Base-by-base conservation (phyloP, 2,888 invertebrate species). In the Papilio demoleus region DNA sequence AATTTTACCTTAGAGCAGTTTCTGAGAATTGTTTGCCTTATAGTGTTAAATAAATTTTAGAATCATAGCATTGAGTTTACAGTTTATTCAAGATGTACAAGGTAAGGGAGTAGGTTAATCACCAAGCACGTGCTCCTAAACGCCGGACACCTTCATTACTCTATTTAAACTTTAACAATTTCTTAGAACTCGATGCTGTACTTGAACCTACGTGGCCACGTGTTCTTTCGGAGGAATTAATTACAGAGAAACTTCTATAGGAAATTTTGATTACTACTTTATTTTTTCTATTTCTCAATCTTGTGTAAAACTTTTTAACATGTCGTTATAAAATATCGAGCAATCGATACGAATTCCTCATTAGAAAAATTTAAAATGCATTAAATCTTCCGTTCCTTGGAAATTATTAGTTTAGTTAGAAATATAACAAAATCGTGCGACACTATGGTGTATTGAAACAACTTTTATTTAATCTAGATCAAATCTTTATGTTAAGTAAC, bases 91-190 rank as follows among this genome's bases (percentile, higher is more conserved):
- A 65, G 40, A 22, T 47, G 6, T 50, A 47, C 24, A 59, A 58
- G 42, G 58, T 45, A 65, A 56, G 12, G 50, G 27, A 34, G 31
- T 36, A 45, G 42, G 31, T 61, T 61, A 42, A 27, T 42, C 22
- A 59, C n/a, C 58, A n/a, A 31, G 19, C 31, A 45, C n/a, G 50
- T 27, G 50, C 27, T 50, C 4, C 14, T 50, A n/a, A 53, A 47
- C 47, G 22, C 50, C n/a, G 50, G 50, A 53, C 50, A 53, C 53
- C 27, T 45, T 45, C 27, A 62, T 45, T 62, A 12, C 27, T 22
- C 50, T 9, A 4, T 63, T 62, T 5, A 45, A 40, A 42, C 27
- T 42, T 45, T 27, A 61, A 45, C 61, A 45, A 63, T 50, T 63
- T 63, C 63, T 63, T n/a, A 36, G 47, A 34, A 63, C 36, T 50